Evolutionary conservation across 2,113 vertebrate species (phyloP), one percentile per base, ranked within the genome.

Genomic region (Phalacrocorax pelagicus): DNA sequence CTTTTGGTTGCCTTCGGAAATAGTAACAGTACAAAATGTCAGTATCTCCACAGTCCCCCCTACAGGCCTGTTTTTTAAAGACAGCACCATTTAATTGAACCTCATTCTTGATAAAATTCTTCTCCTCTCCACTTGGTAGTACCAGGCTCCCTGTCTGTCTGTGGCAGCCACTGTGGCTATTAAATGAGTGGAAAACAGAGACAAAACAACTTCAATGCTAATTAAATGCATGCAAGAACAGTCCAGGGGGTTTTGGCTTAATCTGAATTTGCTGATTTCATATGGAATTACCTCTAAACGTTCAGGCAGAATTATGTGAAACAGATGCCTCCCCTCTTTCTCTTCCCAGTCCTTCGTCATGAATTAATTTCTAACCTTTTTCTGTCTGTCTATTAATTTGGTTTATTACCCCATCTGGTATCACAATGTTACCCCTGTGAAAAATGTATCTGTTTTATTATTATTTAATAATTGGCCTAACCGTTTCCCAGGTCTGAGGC

Each of bases 381-480:
- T 24, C 18, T 74, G 10, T 34, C 47, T 40, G 11, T 49, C 51
- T 57, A 16, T 47, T 70, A 5, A 8, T n/a, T 29, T 30, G 57
- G 6, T 61, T 84, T 40, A 23, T 71, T 69, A 11, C 29, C 30
- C 27, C 3, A 6, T 44, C 32, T 26, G 30, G 20, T 70, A 38
- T 44, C 61, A 59, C 59, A 47, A 0, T 21, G 18, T 24, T 55
- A 71, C 47, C 34, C 11, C 20, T 30, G 26, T 58, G 44, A 11
- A 81, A 81, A 75, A 17, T 1, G 0, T 2, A 29, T 3, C 1
- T 1, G 7, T 58, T 82, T 62, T 40, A 15, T 24, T n/a, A 3
- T 34, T 17, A 15, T 44, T n/a, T 10, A 65, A 34, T 66, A 44
- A 27, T 55, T 72, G 30, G 3, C 30, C 21, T 2, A 20, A 4